phyloP scores from a whole-genome alignment of 2,888 invertebrate species.

The Cerceris ruficornis region DNA sequence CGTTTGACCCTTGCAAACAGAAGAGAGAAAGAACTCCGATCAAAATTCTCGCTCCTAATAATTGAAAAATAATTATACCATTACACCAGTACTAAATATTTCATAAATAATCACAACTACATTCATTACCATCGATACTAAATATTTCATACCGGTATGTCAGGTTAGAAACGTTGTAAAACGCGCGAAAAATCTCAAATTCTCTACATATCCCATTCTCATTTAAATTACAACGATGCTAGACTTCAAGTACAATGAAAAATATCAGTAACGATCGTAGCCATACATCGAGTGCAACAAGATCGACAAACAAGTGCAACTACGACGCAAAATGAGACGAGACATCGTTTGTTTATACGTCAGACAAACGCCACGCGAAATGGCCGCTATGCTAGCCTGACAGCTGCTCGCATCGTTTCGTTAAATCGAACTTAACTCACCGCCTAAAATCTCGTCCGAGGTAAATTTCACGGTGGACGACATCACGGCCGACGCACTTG shows the following conservation, averaged over 20 bases:
- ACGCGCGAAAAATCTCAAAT: conserved; percentile 42
- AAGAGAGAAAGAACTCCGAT: too few species aligned
- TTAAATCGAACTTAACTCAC: conserved; percentile 64
- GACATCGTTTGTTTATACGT: conserved; percentile 57
- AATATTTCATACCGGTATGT: background rate
- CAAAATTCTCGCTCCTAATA: too few species aligned
- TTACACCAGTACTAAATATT: too few species aligned
- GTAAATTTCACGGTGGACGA: conserved; percentile 74
- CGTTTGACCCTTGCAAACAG: too few species aligned
- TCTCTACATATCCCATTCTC: background rate
- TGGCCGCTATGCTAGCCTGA: conserved; percentile 73
- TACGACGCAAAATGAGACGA: conserved; percentile 31
- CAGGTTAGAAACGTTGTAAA: conserved; percentile 11
- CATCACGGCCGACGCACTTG: conserved; percentile 58
- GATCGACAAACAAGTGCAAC: background rate
- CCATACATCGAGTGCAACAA: background rate
- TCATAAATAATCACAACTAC: too few species aligned
- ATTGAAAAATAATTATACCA: too few species aligned
- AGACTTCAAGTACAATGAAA: too few species aligned
- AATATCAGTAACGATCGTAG: background rate
- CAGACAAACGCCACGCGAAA: conserved; percentile 68
- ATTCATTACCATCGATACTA: too few species aligned
- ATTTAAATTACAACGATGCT: background rate
- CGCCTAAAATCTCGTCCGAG: conserved; percentile 76
- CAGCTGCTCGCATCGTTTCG: conserved; percentile 61